Conservation (phyloP, 1,140 invertebrate genomes). For the Lycorma delicatula region DNA sequence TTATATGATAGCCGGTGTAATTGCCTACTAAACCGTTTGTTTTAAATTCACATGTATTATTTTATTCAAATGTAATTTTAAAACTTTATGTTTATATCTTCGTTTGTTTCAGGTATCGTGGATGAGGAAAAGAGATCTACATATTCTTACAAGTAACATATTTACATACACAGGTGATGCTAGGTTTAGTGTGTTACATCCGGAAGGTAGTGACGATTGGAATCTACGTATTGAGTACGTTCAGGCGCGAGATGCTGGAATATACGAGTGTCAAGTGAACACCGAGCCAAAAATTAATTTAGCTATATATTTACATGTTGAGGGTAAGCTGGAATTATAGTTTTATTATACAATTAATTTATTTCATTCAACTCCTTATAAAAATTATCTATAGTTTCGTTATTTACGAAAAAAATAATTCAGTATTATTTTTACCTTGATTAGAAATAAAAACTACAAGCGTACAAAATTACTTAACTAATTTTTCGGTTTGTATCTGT, state of each 20-base stretch:
- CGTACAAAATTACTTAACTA: too few species aligned
- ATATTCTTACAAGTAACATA: constrained; percentile 78
- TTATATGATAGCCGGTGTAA: too few species aligned
- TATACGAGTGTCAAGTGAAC: constrained; percentile 71
- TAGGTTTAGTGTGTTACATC: constrained; percentile 73
- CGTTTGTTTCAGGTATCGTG: constrained; percentile 69
- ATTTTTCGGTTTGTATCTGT: too few species aligned
- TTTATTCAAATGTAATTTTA: too few species aligned
- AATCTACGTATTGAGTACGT: constrained; percentile 81
- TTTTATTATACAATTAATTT: background rate
- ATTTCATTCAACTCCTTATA: too few species aligned
- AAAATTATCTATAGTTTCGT: too few species aligned
- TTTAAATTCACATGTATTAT: too few species aligned
- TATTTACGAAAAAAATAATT: too few species aligned
- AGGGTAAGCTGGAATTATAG: constrained; percentile 25
- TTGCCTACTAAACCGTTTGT: too few species aligned
- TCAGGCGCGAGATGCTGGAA: constrained; percentile 72
- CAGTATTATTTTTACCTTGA: too few species aligned
- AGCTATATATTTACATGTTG: constrained; percentile 29
- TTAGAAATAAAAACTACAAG: too few species aligned
- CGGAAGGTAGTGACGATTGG: constrained; percentile 83
- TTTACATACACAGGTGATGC: constrained; percentile 82
- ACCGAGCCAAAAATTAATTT: constrained; percentile 43
- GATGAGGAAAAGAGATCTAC: constrained; percentile 83
- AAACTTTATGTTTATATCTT: too few species aligned